Conservation (phyloP, 92 coral and sea anemone species). For the Metridium senile region DNA sequence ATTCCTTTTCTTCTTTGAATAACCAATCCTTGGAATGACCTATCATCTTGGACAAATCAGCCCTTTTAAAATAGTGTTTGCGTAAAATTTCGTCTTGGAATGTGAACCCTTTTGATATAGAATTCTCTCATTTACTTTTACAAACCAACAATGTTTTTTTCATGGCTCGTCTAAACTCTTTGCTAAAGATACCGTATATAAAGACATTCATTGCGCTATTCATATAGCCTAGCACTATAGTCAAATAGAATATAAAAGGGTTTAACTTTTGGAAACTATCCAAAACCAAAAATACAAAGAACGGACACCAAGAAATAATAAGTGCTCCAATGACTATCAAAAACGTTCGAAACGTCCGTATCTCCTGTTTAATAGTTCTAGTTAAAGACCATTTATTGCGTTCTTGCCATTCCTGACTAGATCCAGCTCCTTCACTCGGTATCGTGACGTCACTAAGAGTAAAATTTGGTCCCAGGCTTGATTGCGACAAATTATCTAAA, state of each 20-base stretch:
- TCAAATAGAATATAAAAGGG: slow-evolving; percentile 15
- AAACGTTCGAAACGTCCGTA: slow-evolving; percentile 29
- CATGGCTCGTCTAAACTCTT: slow-evolving; percentile 33
- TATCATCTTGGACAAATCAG: no score
- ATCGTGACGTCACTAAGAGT: neutral
- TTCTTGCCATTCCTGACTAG: neutral
- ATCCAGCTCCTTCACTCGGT: neutral
- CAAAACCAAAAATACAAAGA: slow-evolving; percentile 5
- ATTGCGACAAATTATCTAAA: neutral
- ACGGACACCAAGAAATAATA: slow-evolving; percentile 32
- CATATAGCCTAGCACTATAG: slow-evolving; percentile 19
- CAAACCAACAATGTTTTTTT: neutral
- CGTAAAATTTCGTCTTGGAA: no score
- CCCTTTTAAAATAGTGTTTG: no score
- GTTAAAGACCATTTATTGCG: neutral
- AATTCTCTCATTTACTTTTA: neutral
- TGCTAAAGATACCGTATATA: slow-evolving; percentile 33
- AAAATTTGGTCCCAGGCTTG: neutral
- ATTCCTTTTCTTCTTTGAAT: no score
- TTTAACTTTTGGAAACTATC: slow-evolving; percentile 1
- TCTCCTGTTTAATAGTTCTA: slow-evolving; percentile 30
- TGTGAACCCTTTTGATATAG: no score
- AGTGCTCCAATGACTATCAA: slow-evolving; percentile 28
- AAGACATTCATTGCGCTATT: slow-evolving; percentile 36
- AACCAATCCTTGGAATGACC: no score